Percentiles rank a stretch among this genome's conserved stretches.
These are phyloP conservation scores for Caretta caretta DNA, from an alignment of 2,113 vertebrate species.

Conservation along the genomic window DNA sequence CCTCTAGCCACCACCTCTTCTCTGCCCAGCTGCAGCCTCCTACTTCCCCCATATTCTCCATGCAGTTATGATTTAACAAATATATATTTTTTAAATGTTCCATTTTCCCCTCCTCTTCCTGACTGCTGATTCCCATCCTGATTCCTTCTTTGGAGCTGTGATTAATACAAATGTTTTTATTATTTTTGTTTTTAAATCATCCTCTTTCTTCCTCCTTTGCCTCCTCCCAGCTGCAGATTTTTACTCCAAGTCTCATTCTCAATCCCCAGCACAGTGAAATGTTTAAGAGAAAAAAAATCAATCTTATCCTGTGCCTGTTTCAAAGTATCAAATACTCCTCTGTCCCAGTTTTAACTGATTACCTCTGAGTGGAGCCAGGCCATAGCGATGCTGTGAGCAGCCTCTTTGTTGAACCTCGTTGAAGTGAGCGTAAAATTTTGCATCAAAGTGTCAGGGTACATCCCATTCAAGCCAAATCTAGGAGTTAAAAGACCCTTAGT, in stretches of 20 bases:
- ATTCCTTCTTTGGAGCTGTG: conserved; percentile 68
- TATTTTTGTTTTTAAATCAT: conserved; percentile 47
- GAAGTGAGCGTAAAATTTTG: fast-evolving
- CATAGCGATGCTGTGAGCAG: not conserved
- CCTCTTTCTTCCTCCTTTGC: conserved; percentile 40
- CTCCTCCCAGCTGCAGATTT: conserved; percentile 74
- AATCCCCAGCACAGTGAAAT: conserved; percentile 24
- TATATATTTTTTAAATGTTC: conserved; percentile 66
- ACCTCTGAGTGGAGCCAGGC: not conserved
- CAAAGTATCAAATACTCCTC: not conserved
- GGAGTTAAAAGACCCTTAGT: fast-evolving
- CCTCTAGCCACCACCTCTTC: not conserved
- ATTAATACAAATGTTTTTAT: conserved; percentile 57
- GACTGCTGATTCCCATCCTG: conserved; percentile 76
- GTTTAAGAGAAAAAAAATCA: conserved; percentile 57
- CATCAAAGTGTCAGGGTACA: not conserved
- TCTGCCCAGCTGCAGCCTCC: conserved; percentile 67
- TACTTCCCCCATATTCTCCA: not conserved
- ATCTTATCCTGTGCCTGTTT: conserved; percentile 27
- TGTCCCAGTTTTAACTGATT: not conserved
- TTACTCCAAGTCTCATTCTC: conserved; percentile 37
- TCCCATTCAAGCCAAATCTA: not conserved
- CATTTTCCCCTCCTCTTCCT: conserved; percentile 67
- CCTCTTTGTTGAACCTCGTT: fast-evolving
- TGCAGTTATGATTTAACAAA: conserved; percentile 66